These are phyloP conservation scores for Myiagra hebetior DNA, from an alignment of 2,113 vertebrate species.

Conservation along the genomic window DNA sequence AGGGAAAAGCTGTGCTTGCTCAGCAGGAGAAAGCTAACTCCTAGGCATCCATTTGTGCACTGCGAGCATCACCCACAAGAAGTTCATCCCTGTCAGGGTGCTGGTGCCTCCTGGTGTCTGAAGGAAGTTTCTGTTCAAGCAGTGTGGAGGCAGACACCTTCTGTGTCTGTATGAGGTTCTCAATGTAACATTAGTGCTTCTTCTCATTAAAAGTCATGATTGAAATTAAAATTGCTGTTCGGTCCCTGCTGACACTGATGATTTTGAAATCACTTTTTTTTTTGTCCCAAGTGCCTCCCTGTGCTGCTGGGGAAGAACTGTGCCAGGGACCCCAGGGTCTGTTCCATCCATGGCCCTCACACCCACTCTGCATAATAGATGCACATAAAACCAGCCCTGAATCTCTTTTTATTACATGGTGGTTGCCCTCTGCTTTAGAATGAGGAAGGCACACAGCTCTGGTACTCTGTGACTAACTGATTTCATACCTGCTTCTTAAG, in stretches of 20 bases:
- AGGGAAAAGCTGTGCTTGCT: neutral
- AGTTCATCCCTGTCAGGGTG: conserved; percentile 1
- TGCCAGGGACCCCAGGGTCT: neutral
- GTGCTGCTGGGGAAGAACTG: neutral
- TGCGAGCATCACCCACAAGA: neutral
- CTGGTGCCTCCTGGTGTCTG: conserved; percentile 65
- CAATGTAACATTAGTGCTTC: neutral
- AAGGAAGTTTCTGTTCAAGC: neutral
- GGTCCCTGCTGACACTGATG: neutral
- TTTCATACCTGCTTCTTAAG: neutral
- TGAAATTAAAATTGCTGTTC: neutral
- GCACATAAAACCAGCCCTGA: neutral
- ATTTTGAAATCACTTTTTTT: neutral
- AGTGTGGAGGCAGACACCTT: neutral
- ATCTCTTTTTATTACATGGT: neutral
- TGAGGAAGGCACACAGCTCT: neutral
- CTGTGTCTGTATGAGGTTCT: neutral
- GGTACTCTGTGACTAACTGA: neutral
- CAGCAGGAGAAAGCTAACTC: neutral
- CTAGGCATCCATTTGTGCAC: neutral
- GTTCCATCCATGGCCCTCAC: neutral
- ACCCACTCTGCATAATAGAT: neutral
- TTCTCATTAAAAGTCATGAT: neutral
- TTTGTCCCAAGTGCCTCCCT: neutral
- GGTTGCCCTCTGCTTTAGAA: neutral